Conservation (phyloP, 2,888 invertebrate species). For the Euzophera pinguis region DNA sequence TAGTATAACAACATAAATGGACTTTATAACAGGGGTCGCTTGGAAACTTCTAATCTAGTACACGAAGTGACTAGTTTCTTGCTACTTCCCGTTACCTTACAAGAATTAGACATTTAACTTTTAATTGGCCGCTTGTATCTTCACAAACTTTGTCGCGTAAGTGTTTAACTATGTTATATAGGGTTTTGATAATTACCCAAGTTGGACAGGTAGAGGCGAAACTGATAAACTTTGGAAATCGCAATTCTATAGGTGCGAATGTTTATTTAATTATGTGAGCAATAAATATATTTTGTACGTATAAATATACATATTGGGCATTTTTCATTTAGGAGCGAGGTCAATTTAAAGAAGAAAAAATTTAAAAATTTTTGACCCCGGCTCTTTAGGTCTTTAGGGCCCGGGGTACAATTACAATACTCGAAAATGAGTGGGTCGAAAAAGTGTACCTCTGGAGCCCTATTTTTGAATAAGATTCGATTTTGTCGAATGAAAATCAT, state of each 20-base stretch:
- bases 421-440: too few relatives aligned
- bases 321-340: too few relatives aligned
- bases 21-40: slow-evolving; percentile 28
- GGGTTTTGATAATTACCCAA: slow-evolving; percentile 48
- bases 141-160: slow-evolving; percentile 68
- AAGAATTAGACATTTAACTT: slow-evolving; percentile 80
- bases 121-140: slow-evolving; percentile 78
- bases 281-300: too few relatives aligned
- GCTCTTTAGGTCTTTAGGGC: too few relatives aligned
- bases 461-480: too few relatives aligned
- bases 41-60: slow-evolving; percentile 60
- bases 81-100: slow-evolving; percentile 66
- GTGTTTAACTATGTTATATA: slow-evolving; percentile 73
- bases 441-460: too few relatives aligned
- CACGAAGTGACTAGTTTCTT: slow-evolving; percentile 52
- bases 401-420: too few relatives aligned
- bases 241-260: not conserved
- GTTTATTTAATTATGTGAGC: too few relatives aligned
- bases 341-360: too few relatives aligned
- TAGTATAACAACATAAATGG: not conserved
- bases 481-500: too few relatives aligned
- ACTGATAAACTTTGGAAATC: not conserved
- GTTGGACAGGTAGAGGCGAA: slow-evolving; percentile 23
- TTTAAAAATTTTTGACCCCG: too few relatives aligned
- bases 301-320: too few relatives aligned